These are phyloP conservation scores for Ginglymostoma cirratum DNA, from an alignment of 2,113 vertebrate species.

Conservation along the genomic window DNA sequence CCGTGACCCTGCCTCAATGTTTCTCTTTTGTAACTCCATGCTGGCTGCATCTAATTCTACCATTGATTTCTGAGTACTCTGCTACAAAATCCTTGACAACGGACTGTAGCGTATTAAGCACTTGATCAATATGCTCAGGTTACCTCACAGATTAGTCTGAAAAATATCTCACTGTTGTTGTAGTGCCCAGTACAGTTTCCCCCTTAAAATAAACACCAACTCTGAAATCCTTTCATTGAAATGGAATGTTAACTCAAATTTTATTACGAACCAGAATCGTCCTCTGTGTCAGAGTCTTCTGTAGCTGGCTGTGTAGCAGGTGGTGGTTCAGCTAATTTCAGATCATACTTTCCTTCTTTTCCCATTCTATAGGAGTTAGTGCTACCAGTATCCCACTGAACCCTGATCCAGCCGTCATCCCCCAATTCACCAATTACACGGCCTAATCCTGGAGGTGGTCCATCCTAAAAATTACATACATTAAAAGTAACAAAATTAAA, in stretches of 20 bases:
- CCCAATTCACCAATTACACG: constrained; percentile 92
- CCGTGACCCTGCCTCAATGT: too few relatives aligned
- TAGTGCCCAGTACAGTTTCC: not conserved
- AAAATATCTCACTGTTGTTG: not conserved
- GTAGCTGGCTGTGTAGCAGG: constrained; percentile 67
- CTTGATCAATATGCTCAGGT: not conserved
- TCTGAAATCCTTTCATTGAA: not conserved
- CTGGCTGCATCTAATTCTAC: too few relatives aligned
- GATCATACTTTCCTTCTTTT: constrained; percentile 95
- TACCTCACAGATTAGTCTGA: constrained; percentile 8
- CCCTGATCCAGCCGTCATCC: constrained; percentile 95
- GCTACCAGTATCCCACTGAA: constrained; percentile 96
- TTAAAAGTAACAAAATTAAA: not conserved
- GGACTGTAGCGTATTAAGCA: not conserved
- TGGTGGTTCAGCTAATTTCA: constrained; percentile 84
- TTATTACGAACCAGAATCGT: constrained; percentile 74
- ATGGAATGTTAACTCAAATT: not conserved
- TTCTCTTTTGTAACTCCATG: too few relatives aligned
- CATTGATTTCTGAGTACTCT: too few relatives aligned
- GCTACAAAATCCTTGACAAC: too few relatives aligned
- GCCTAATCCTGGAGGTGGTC: constrained; percentile 88
- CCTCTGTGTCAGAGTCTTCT: constrained; percentile 91
- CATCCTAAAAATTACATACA: constrained; percentile 65
- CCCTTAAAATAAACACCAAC: not conserved
- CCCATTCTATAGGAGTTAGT: constrained; percentile 98